phyloP scores from a whole-genome alignment of 1,140 invertebrate species.

The Asobara japonica region DNA sequence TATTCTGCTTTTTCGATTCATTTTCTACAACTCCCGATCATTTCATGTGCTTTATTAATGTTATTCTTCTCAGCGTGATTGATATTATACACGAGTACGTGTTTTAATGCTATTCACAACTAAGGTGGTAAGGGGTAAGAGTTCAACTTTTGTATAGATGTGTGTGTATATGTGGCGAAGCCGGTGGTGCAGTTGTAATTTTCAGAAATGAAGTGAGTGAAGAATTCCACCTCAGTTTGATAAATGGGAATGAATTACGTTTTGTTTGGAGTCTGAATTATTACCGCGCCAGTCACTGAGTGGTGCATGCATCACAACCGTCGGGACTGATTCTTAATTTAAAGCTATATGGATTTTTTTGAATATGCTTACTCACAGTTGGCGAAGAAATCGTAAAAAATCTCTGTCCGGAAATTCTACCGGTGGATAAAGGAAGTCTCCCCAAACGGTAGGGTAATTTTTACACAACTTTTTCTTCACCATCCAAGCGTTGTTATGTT shows the following conservation, averaged over 20 bases:
- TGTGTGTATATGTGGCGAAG: not conserved
- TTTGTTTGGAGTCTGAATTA: slow-evolving; percentile 8
- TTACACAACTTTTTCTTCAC: too few species aligned
- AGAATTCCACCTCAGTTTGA: slow-evolving; percentile 40
- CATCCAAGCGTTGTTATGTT: too few species aligned
- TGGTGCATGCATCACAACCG: not conserved
- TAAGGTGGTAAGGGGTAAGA: not conserved
- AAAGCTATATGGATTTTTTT: not conserved
- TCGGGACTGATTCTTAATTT: not conserved
- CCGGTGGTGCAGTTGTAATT: not conserved
- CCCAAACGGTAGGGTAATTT: too few species aligned
- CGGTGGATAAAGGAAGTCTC: too few species aligned
- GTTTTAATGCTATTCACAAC: not conserved
- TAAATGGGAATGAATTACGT: slow-evolving; percentile 52
- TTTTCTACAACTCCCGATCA: not conserved
- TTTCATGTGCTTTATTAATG: not conserved
- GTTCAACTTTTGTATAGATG: not conserved
- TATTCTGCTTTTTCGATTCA: too few species aligned
- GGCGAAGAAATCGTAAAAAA: not conserved
- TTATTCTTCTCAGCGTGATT: not conserved
- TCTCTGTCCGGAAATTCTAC: too few species aligned
- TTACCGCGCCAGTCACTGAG: not conserved
- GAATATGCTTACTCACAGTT: not conserved
- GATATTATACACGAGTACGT: too few species aligned
- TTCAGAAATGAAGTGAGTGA: not conserved